Base-by-base conservation (phyloP, 2,888 invertebrate genomes). In the Drosophila neonasuta region DNA sequence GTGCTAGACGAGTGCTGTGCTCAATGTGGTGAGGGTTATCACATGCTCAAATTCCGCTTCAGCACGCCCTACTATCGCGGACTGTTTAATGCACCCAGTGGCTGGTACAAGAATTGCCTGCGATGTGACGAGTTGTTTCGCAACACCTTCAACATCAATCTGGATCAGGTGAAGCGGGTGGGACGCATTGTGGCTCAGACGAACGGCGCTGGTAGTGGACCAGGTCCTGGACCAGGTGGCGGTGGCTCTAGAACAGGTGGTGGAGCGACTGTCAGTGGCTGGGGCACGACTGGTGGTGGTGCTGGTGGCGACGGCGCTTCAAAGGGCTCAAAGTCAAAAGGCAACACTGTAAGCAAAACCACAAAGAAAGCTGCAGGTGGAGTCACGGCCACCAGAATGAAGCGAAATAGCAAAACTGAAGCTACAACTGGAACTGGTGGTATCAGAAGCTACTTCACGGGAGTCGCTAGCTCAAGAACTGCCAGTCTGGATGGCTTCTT, bases 1-100 rank as follows among this genome's bases (percentile, higher is more conserved):
- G 93, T 95, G 5, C 89, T 93, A 36, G 91, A 94, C 9, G 93
- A 95, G 42, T 97, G 97, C 89, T 98, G 97, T 89, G 55, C 62
- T 2, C 80, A 51, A n/a, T 91, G 91, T 71, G 89, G 89, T 7
- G 83, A 88, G 2, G 80, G 69, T 6, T 80, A 82, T 17, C 89
- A 79, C 42, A 61, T 89, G 68, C 68, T 90, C 0, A 90, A 89
- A 64, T 78, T 90, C 6, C 88, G 86, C 55, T 69, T 90, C 3
- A 75, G 57, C 46, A 73, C 73, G 9, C 57, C 80, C 2, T 89
- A 87, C 59, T 87, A 90, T 67, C 87, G 89, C 7, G 79, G 82
- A 0, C 48, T 90, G 3, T 89, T 91, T 24, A 87, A 88, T 68
- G 76, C 88, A 2, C 87, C 88, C 1, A 58, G 68, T 41, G 88